These are phyloP conservation scores for Dolomedes plantarius DNA, from an alignment of 2,888 invertebrate genomes.

Conservation along the genomic window DNA sequence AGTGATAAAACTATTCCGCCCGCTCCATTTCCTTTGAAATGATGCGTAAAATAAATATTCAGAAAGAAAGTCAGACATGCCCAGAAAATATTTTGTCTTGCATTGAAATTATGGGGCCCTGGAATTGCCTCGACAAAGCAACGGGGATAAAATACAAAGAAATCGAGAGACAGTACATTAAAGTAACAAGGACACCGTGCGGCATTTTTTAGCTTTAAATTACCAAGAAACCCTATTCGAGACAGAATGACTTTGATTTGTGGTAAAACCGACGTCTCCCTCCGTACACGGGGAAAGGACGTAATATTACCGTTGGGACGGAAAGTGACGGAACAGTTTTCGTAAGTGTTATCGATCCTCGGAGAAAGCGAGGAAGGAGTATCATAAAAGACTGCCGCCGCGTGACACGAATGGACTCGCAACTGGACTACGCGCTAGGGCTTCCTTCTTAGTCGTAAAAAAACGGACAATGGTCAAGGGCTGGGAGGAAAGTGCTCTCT, in stretches of 20 bases:
- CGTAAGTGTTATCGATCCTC: constrained; percentile 10
- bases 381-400: background rate
- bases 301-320: constrained; percentile 10
- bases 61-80: background rate
- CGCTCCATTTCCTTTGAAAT: background rate
- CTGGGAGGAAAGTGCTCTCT: background rate
- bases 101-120: background rate
- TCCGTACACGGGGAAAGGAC: background rate
- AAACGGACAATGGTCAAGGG: constrained; percentile 13
- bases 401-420: constrained; percentile 1
- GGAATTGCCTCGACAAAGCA: background rate
- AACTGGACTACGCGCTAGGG: background rate
- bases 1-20: background rate
- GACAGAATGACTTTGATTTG: constrained; percentile 12
- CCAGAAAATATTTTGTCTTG: background rate
- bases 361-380: background rate
- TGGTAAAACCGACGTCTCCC: constrained; percentile 2
- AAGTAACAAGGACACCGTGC: background rate
- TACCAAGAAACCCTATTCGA: background rate
- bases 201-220: constrained; percentile 9
- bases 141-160: background rate
- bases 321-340: constrained; percentile 10
- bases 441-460: constrained; percentile 6
- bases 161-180: background rate
- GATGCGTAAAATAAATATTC: constrained; percentile 1